Evolutionary conservation across 2,888 invertebrate species (phyloP), one percentile per base, ranked within the genome.

Genomic region (Ennomos fuscantarius): DNA sequence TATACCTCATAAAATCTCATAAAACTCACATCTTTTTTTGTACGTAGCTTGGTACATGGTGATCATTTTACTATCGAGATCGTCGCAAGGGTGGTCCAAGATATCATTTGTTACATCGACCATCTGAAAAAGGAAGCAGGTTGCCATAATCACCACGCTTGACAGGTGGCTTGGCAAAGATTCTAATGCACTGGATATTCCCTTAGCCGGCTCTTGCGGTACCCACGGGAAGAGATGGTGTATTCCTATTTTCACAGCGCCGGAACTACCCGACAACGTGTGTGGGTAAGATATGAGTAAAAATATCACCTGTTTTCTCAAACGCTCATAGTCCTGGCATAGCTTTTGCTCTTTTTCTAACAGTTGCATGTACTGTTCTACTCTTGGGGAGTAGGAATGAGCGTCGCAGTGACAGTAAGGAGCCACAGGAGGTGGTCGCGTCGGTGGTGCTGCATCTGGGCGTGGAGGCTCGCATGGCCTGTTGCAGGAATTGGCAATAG

Each of bases 341-440:
- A 95, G 80, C 43, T 93, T 91, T 62, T 91, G 91, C 65, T 95
- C 94, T 66, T 94, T 95, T 15, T 94, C 93, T 0, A 94, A 84
- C 43, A 95, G 74, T 64, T 93, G 93, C 69, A 93, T 93, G 81
- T 94, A 95, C 60, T 94, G 93, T 60, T 93, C 94, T 57, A 94
- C 91, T 49, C 93, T 83, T 0, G 93, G 94, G 0, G 93, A 93
- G 71, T 94, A 94, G 0, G 93, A 88, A 70, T 95, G 95, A 0
- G 89, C 91, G 63, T 94, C 94, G 81, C 95, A 95, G 74, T 94
- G 93, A 69, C 95, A 95, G 72, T 94, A 94, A 0, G 94, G 94
- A 1, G 94, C 93, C 1, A 94, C 93, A 0, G 93, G 86, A 9
- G 93, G 88, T 0, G 91, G 93, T n/a, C 89, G 84, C 32, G 85